A percentile compares a stretch with the other conserved stretches of the same genome.
These are phyloP conservation scores for Pheosia tremula DNA, from an alignment of 2,888 invertebrate genomes.

Conservation along the genomic window DNA sequence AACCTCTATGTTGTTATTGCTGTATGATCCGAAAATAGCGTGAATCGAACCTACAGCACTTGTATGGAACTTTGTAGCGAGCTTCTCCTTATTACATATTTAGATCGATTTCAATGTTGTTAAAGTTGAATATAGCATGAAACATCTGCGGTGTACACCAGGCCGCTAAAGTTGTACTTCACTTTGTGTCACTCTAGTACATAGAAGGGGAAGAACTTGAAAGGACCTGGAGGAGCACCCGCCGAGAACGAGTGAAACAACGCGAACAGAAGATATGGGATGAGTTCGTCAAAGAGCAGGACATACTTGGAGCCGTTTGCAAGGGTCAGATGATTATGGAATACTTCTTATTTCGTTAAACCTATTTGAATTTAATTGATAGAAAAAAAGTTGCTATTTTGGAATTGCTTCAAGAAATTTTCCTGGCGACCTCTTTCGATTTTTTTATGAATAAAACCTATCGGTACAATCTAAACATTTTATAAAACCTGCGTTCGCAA, in stretches of 20 bases:
- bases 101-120: not conserved
- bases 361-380: not conserved
- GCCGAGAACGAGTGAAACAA: conserved; percentile 66
- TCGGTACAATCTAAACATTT: too few species aligned
- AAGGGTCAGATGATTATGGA: conserved; percentile 46
- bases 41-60: not conserved
- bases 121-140: not conserved
- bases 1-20: too few species aligned
- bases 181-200: conserved; percentile 51
- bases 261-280: conserved; percentile 76
- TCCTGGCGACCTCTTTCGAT: not conserved
- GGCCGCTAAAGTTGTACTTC: not conserved
- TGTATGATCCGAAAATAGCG: too few species aligned
- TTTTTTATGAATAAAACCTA: not conserved
- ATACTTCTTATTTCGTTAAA: too few species aligned
- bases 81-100: not conserved
- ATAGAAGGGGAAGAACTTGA: conserved; percentile 67
- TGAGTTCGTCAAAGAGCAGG: conserved; percentile 71
- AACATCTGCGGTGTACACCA: not conserved
- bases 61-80: too few species aligned
- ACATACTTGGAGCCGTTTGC: conserved; percentile 56
- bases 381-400: not conserved
- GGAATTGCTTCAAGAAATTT: not conserved
- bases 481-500: too few species aligned
- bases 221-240: conserved; percentile 62